Evolutionary conservation across 2,113 vertebrate species (phyloP).

Genomic region (Oostethus manadensis): DNA sequence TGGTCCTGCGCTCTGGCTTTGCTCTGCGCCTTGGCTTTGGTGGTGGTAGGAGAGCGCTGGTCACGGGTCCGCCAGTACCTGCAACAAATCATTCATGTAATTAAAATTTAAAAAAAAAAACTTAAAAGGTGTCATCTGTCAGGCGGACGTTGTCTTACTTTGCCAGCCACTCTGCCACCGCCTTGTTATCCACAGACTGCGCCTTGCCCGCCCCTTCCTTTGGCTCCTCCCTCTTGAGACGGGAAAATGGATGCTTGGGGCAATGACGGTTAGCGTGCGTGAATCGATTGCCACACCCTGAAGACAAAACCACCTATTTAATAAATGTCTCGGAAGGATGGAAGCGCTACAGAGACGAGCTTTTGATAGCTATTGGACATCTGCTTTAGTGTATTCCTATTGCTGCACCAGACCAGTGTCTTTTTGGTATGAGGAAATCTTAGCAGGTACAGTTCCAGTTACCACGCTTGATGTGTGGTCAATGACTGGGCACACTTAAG

Average conservation of each 20-base stretch:
- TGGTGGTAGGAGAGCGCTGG: constrained; percentile 77
- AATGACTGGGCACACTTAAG: background rate
- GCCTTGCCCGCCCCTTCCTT: constrained; percentile 75
- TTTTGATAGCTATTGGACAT: no score
- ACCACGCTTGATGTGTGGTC: no score
- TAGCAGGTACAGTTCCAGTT: no score
- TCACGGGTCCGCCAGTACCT: constrained; percentile 95
- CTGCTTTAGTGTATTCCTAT: no score
- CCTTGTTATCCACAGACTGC: constrained; percentile 88
- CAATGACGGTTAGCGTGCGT: constrained; percentile 97
- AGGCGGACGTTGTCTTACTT: constrained; percentile 74
- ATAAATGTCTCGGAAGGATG: background rate
- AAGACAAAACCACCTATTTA: background rate
- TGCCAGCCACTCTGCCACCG: constrained; percentile 92
- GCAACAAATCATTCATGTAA: background rate
- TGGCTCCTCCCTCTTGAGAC: constrained; percentile 90
- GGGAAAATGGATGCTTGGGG: constrained; percentile 90
- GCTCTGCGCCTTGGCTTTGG: constrained; percentile 78
- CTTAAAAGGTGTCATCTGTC: background rate
- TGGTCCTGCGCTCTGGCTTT: constrained; percentile 81
- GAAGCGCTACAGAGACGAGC: background rate
- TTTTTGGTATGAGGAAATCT: no score
- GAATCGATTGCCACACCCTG: constrained; percentile 93
- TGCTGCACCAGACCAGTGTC: no score
- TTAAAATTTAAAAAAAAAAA: background rate